phyloP scores from a whole-genome alignment of 2,797 vertebrate genomes.

The Lemur catta region DNA sequence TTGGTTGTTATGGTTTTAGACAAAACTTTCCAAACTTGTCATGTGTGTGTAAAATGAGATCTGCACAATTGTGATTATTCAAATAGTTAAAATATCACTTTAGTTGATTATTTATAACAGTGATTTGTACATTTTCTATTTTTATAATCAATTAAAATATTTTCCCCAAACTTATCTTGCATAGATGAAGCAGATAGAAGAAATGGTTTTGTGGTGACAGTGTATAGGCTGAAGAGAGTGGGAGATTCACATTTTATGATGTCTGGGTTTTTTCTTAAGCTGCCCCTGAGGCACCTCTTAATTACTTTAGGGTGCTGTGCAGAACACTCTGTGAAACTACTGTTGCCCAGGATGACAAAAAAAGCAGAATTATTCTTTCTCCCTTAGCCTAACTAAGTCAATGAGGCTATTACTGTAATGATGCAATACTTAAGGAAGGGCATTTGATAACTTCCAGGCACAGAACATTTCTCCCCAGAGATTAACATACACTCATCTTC shows the following conservation, averaged over 20 bases:
- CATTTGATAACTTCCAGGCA: neutral
- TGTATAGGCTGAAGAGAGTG: neutral
- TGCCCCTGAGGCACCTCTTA: neutral
- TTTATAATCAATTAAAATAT: neutral
- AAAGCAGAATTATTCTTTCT: neutral
- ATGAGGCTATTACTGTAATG: neutral
- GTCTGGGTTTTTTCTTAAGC: neutral
- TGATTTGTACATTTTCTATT: neutral
- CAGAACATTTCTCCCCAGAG: neutral
- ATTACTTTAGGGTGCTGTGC: neutral
- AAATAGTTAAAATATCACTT: constrained; percentile 30
- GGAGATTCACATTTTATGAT: neutral
- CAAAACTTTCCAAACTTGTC: constrained; percentile 10
- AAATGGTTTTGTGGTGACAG: neutral
- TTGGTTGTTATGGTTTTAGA: constrained; percentile 62
- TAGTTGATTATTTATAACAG: neutral
- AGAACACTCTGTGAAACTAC: neutral
- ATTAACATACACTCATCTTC: neutral
- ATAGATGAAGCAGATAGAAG: neutral
- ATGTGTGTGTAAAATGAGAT: neutral
- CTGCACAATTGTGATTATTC: neutral
- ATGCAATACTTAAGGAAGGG: neutral
- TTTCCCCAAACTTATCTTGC: neutral
- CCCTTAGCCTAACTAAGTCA: neutral
- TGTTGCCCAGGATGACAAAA: neutral